A percentile compares a stretch with the other conserved stretches of the same genome.
These are phyloP conservation scores for Tursiops truncatus DNA, from an alignment of 2,113 vertebrate genomes.

Conservation along the genomic window DNA sequence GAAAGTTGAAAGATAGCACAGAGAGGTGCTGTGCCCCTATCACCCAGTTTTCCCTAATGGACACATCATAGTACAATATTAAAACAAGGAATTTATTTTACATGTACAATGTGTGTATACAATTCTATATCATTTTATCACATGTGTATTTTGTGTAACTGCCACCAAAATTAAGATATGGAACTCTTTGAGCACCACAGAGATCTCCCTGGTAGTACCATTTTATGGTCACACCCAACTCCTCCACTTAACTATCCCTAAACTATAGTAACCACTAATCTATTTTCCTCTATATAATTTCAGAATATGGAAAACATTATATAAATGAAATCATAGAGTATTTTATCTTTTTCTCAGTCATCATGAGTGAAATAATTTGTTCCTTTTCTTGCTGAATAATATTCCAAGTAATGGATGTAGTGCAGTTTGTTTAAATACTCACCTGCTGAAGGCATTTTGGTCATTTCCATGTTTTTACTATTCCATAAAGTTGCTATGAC, in stretches of 20 bases:
- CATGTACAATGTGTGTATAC: not conserved
- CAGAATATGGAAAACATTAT: not conserved
- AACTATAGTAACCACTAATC: not conserved
- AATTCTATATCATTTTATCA: not conserved
- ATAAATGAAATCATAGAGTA: not conserved
- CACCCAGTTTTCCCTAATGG: not conserved
- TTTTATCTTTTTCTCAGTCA: not conserved
- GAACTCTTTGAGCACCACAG: not conserved
- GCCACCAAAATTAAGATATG: not conserved
- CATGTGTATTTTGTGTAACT: not conserved
- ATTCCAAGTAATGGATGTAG: not conserved
- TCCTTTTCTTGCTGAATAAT: not conserved
- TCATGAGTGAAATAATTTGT: not conserved
- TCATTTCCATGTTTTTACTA: not conserved
- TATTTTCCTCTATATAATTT: not conserved
- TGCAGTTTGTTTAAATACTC: not conserved
- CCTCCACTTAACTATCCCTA: too few relatives aligned
- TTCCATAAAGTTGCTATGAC: not conserved
- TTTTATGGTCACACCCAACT: not conserved
- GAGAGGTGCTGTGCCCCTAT: not conserved
- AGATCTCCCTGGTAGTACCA: not conserved
- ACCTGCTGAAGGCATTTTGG: not conserved
- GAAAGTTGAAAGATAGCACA: not conserved
- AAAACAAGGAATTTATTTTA: not conserved
- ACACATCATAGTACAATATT: not conserved